Evolutionary conservation across 2,797 vertebrate species (phyloP).

Genomic region (Tokudaia muenninki): DNA sequence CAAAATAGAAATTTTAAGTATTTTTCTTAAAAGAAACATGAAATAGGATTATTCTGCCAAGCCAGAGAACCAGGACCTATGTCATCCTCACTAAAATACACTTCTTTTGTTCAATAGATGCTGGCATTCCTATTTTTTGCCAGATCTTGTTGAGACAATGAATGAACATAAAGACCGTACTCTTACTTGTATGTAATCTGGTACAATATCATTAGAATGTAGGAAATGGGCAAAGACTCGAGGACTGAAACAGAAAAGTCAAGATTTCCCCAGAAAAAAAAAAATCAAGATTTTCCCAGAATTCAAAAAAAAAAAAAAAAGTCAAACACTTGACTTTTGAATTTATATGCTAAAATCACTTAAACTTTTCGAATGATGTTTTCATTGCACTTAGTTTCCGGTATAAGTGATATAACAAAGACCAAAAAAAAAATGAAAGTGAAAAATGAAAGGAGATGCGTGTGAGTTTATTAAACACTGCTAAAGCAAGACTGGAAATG

Average conservation of each 20-base stretch:
- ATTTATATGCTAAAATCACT: not conserved
- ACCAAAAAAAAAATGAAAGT: constrained; percentile 39
- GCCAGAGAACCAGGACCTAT: not conserved
- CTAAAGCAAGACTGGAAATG: not conserved
- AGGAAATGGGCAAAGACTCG: constrained; percentile 16
- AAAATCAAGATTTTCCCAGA: too few relatives aligned
- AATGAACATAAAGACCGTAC: not conserved
- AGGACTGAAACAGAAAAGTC: constrained; percentile 47
- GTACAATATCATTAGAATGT: not conserved
- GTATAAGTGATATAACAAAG: not conserved
- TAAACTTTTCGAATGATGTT: not conserved
- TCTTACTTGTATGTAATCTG: not conserved
- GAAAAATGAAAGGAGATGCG: constrained; percentile 59
- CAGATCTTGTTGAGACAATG: not conserved
- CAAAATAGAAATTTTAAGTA: constrained; percentile 40
- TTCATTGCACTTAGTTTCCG: constrained; percentile 3
- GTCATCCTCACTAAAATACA: not conserved
- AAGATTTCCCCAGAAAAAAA: not conserved
- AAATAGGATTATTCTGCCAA: not conserved
- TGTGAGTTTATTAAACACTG: constrained; percentile 13
- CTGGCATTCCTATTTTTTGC: not conserved
- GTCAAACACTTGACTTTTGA: not conserved
- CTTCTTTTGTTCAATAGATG: not conserved
- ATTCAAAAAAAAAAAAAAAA: not conserved
- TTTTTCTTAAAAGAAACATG: constrained; percentile 44